A percentile compares a stretch with the other conserved stretches of the same genome.
These are phyloP conservation scores for Pterobdella sp. DNA, from an alignment of 2,888 invertebrate genomes.

Conservation along the genomic window DNA sequence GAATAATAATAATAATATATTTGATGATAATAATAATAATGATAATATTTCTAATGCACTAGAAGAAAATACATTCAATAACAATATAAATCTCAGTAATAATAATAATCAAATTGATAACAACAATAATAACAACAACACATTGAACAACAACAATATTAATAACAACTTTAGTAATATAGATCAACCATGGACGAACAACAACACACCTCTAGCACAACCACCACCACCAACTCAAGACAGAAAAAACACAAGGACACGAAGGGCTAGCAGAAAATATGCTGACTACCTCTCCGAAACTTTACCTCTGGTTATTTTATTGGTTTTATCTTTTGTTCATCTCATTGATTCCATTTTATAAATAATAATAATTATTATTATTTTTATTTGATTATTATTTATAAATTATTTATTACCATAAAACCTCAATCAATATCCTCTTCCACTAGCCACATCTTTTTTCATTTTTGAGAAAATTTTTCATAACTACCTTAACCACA, in stretches of 20 bases:
- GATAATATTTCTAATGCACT: not conserved
- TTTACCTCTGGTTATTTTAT: not conserved
- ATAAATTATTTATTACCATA: too few relatives aligned
- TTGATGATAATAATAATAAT: not conserved
- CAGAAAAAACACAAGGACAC: not conserved
- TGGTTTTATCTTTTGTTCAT: too few relatives aligned
- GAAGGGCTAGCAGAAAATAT: conserved; percentile 4
- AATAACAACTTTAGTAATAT: not conserved
- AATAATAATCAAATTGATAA: not conserved
- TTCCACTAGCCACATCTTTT: not conserved
- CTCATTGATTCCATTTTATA: too few relatives aligned
- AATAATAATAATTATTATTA: too few relatives aligned
- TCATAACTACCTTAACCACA: not conserved
- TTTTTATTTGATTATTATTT: too few relatives aligned
- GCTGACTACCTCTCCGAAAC: not conserved
- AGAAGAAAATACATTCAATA: not conserved
- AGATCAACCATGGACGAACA: not conserved
- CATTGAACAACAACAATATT: not conserved
- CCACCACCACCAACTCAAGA: not conserved
- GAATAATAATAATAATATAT: not conserved
- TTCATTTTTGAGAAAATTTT: not conserved
- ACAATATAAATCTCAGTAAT: not conserved
- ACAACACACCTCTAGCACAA: not conserved
- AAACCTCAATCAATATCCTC: too few relatives aligned
- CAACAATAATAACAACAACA: not conserved